phyloP scores from a whole-genome alignment of 2,888 invertebrate genomes.

The Elegia similella region DNA sequence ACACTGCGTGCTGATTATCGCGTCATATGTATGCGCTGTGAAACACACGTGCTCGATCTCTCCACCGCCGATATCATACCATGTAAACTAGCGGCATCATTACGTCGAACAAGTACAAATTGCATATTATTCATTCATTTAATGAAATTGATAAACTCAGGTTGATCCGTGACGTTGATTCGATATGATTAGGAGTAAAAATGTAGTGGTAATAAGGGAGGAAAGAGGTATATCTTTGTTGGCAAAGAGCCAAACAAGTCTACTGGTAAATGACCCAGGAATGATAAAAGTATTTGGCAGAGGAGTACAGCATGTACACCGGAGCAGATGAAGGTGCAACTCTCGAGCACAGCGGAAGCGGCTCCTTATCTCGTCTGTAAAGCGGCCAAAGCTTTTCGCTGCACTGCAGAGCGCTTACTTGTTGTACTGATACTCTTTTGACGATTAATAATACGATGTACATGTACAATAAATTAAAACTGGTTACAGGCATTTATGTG shows the following conservation, averaged over 20 bases:
- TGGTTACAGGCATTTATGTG: background rate
- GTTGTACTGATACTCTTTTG: background rate
- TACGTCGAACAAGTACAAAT: background rate
- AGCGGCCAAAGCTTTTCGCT: background rate
- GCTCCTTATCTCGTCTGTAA: slow-evolving; percentile 3
- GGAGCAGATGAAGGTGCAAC: slow-evolving; percentile 3
- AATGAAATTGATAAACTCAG: background rate
- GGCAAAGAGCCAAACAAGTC: slow-evolving; percentile 44
- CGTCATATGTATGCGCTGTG: slow-evolving; percentile 51
- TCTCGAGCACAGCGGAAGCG: slow-evolving; percentile 6
- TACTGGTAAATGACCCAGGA: slow-evolving; percentile 49
- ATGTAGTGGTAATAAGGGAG: background rate
- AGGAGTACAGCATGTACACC: slow-evolving; percentile 38
- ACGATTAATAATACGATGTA: background rate
- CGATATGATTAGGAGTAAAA: too few species aligned
- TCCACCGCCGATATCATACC: background rate
- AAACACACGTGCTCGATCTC: slow-evolving; percentile 22
- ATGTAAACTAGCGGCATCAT: background rate
- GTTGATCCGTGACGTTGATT: too few species aligned
- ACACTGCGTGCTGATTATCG: slow-evolving; percentile 40
- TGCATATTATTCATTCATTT: background rate
- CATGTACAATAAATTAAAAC: background rate
- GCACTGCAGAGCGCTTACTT: background rate
- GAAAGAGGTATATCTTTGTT: slow-evolving; percentile 38
- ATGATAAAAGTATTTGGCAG: slow-evolving; percentile 46